These are phyloP conservation scores for Etia nguti DNA, from an alignment of 2,113 vertebrate genomes.

Conservation along the genomic window DNA sequence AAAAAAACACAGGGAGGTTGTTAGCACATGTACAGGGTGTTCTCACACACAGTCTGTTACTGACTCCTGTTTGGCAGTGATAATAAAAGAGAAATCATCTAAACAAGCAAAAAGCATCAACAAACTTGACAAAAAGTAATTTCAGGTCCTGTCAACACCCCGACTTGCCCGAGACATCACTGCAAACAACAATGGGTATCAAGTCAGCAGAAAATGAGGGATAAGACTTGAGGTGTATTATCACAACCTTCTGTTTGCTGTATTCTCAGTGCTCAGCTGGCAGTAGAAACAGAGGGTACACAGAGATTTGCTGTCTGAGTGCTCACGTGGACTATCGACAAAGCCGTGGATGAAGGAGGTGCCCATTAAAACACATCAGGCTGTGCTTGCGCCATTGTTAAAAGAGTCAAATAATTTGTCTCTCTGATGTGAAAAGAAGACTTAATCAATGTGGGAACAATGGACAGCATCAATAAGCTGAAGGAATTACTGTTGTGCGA, in stretches of 20 bases:
- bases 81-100: constrained; percentile 23
- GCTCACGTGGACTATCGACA: constrained; percentile 33
- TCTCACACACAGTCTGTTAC: not conserved
- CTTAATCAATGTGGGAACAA: constrained; percentile 48
- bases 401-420: constrained; percentile 60
- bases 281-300: constrained; percentile 2
- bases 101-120: constrained; percentile 1
- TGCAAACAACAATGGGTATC: constrained; percentile 17
- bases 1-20: not conserved
- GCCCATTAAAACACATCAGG: constrained; percentile 35
- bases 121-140: constrained; percentile 46
- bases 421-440: constrained; percentile 24
- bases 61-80: not conserved
- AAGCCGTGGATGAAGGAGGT: constrained; percentile 3
- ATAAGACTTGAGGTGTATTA: constrained; percentile 18
- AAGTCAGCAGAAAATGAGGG: constrained; percentile 22
- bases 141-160: constrained; percentile 30
- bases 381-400: constrained; percentile 6
- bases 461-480: constrained; percentile 5
- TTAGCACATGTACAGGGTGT: not conserved
- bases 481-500: not conserved
- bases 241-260: constrained; percentile 26
- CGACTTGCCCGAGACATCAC: not conserved
- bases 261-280: not conserved
- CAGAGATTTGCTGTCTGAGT: constrained; percentile 31